phyloP scores from a whole-genome alignment of 2,113 vertebrate species.

The Istiophorus platypterus region DNA sequence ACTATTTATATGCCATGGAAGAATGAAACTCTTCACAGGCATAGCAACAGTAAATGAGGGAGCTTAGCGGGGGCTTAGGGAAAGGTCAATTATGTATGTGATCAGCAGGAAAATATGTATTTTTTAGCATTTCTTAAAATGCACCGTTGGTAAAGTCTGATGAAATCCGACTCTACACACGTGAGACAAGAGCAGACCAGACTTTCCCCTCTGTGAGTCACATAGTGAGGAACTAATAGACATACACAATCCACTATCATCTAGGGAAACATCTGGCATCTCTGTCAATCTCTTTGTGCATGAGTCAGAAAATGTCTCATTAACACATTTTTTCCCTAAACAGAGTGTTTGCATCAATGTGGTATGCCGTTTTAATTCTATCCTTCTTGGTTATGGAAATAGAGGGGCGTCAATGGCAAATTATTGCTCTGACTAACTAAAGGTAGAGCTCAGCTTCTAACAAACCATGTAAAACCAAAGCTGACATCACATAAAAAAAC shows the following conservation, averaged over 20 bases:
- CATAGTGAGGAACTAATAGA: not conserved
- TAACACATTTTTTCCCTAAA: not conserved
- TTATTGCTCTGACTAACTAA: slow-evolving; percentile 17
- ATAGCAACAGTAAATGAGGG: not conserved
- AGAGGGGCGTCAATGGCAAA: not conserved
- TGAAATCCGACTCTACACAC: not conserved
- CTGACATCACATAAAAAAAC: slow-evolving; percentile 28
- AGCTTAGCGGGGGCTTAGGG: not conserved
- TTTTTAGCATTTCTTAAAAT: too few relatives aligned
- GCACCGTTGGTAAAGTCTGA: not conserved
- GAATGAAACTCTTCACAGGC: not conserved
- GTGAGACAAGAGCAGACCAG: not conserved
- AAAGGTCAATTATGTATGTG: not conserved
- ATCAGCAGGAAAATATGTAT: too few relatives aligned
- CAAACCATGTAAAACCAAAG: slow-evolving; percentile 12
- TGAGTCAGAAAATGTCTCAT: not conserved
- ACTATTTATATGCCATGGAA: too few relatives aligned
- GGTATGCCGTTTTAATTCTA: not conserved
- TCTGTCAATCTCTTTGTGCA: not conserved
- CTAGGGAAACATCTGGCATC: not conserved
- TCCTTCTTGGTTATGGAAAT: slow-evolving; percentile 16
- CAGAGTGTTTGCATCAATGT: slow-evolving; percentile 1
- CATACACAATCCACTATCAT: not conserved
- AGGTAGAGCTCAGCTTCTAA: slow-evolving; percentile 3
- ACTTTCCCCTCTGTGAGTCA: not conserved